Base-by-base conservation (phyloP, 2,797 vertebrate species). In the Platalea minor region DNA sequence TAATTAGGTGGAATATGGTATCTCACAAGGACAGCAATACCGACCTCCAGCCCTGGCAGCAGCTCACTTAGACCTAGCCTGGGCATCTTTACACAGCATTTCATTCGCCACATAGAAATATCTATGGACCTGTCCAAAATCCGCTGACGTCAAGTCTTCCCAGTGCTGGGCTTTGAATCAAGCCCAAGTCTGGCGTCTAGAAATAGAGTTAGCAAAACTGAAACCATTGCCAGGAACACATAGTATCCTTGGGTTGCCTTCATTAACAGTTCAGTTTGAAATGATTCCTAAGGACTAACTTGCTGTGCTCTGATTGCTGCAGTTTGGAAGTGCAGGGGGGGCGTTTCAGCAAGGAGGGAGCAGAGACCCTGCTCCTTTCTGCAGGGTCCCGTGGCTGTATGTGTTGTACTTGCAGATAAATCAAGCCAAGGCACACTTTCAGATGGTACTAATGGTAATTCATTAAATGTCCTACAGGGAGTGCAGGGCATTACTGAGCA, bases 171-270 rank as follows among this genome's bases (percentile, higher is more conserved):
- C 65, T 89, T 89, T 81, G 82, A 89, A 81, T 85, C 53, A 65
- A 89, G 65, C n/a, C 78, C 68, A 83, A 75, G 54, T 77, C 90
- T 83, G 68, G 68, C 4, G 5, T 88, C 85, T 85, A 79, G 68
- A 85, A 81, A 92, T 1, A 95, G 91, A 92, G 46, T 59, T 53
- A 91, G 64, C 31, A 91, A 92, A 95, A 83, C 41, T 45, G 81
- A 92, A 91, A n/a, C 50, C 0, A 0, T 19, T 96, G 78, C 72
- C 87, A 92, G 72, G 64, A 93, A 51, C 72, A 84, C 64, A 41
- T 1, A 57, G 57, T 91, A 61, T 78, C 50, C 64, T 83, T 83
- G 72, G 35, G 68, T 61, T 85, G 41, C 78, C 53, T 89, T 91
- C 57, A 68, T 80, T 51, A 94, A 26, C 29, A 33, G 41, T 20